Evolutionary conservation across 2,888 invertebrate genomes (phyloP).

Genomic region (Lycocerus yunnanus): DNA sequence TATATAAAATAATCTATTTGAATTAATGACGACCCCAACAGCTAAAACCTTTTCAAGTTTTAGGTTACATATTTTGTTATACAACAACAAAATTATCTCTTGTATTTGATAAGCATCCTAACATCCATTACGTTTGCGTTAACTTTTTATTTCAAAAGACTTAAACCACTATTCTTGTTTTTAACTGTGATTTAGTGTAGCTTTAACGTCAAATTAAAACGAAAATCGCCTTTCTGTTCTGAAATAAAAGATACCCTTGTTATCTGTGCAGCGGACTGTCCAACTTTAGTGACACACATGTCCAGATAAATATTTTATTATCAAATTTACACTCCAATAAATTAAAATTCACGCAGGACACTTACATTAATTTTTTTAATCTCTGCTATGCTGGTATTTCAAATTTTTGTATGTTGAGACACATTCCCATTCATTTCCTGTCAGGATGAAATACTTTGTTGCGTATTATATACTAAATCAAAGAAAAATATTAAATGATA

Average conservation of each 20-base stretch:
- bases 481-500: background rate
- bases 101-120: slow-evolving; percentile 11
- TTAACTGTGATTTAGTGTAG: slow-evolving; percentile 23
- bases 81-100: background rate
- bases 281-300: slow-evolving; percentile 1
- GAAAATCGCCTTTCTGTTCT: slow-evolving; percentile 15
- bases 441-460: background rate
- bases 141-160: slow-evolving; percentile 15
- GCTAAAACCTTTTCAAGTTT: background rate
- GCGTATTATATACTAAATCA: background rate
- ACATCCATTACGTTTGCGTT: background rate
- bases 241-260: slow-evolving; percentile 18
- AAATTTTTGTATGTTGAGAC: background rate
- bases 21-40: background rate
- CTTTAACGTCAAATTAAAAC: slow-evolving; percentile 28
- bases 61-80: background rate
- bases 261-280: slow-evolving; percentile 17
- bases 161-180: slow-evolving; percentile 21
- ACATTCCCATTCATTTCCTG: background rate
- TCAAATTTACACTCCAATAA: slow-evolving; percentile 10
- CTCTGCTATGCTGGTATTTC: background rate
- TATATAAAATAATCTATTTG: slow-evolving; percentile 13
- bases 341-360: background rate
- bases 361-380: background rate
- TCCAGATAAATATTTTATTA: slow-evolving; percentile 7